Base-by-base conservation (phyloP, 1,140 invertebrate species). In the Drosophila quadrilineata region DNA sequence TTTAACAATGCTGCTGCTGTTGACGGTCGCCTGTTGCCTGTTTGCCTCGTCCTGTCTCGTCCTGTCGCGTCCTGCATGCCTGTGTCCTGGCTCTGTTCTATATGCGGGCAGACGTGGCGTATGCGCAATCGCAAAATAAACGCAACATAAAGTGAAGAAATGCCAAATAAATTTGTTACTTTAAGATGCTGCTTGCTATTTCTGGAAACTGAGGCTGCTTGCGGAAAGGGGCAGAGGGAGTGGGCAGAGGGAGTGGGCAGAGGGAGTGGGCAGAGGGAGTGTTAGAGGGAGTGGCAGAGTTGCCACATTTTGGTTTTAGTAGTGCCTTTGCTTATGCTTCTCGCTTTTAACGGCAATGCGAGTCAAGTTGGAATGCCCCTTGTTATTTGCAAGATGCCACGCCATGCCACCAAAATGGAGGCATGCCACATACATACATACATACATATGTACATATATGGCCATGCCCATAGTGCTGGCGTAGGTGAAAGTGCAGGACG, bases 231-330 rank as follows among this genome's bases (percentile, higher is more conserved):
- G 19, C 16, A 19, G 17, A 9, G 31, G 1, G 8, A 9, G 0
- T 0, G 9, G 31, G 12, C n/a, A n/a, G n/a, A 3, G 12, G 1
- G 16, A 9, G 36, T 9, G 17, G 9, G 19, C 16, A 19, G 17
- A 9, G 31, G 1, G 8, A 9, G 0, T 0, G 9, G 31, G 12
- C n/a, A n/a, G n/a, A 3, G 12, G 1, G 10, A 4, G 17, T 3
- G 19, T 1, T 0, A 12, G 17, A 2, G 9, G 1, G 6, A 4
- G 28, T 16, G 35, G 9, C 46, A 38, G 36, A 14, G 62, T 56
- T 67, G 69, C 75, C 73, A 84, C 79, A 66, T 74, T 82, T 84
- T 82, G 68, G 41, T 82, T 82, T 80, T 80, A 80, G n/a, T n/a
- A n/a, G n/a, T n/a, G n/a, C n/a, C n/a, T n/a, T 80, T 82, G 68